These are phyloP conservation scores for Drosophila sp. DNA, from an alignment of 1,140 invertebrate species.

Conservation along the genomic window DNA sequence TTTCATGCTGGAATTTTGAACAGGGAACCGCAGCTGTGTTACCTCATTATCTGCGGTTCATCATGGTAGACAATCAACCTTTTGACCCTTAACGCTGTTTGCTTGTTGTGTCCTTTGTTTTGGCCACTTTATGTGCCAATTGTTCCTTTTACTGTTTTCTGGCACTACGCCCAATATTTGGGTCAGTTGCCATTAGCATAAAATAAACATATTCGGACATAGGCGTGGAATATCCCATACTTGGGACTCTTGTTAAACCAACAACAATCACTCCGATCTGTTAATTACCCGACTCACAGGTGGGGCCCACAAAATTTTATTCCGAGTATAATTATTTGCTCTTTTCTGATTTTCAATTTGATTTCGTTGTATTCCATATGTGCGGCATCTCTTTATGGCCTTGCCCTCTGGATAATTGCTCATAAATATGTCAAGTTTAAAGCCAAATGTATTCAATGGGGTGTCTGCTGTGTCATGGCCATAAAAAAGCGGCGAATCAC, in stretches of 20 bases:
- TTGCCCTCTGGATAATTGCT: constrained; percentile 57
- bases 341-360: constrained; percentile 51
- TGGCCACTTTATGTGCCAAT: constrained; percentile 6
- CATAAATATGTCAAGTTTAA: constrained; percentile 69
- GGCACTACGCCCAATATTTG: constrained; percentile 24
- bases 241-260: neutral
- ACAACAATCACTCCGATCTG: constrained; percentile 7
- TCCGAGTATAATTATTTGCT: neutral
- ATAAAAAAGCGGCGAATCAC: constrained; percentile 32
- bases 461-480: constrained; percentile 33
- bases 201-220: constrained; percentile 33
- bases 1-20: neutral
- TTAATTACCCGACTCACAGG: constrained; percentile 36
- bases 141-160: constrained; percentile 1
- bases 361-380: constrained; percentile 43
- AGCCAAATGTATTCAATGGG: constrained; percentile 27
- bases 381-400: constrained; percentile 35
- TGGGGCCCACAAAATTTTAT: constrained; percentile 25
- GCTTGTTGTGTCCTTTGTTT: constrained; percentile 4
- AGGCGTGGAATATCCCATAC: neutral
- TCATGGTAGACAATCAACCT: neutral
- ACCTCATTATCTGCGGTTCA: constrained; percentile 31
- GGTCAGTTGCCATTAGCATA: constrained; percentile 51
- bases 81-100: neutral
- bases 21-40: neutral